These are phyloP conservation scores for Tetragnatha versicolor DNA, from an alignment of 1,140 invertebrate genomes.

Conservation along the genomic window DNA sequence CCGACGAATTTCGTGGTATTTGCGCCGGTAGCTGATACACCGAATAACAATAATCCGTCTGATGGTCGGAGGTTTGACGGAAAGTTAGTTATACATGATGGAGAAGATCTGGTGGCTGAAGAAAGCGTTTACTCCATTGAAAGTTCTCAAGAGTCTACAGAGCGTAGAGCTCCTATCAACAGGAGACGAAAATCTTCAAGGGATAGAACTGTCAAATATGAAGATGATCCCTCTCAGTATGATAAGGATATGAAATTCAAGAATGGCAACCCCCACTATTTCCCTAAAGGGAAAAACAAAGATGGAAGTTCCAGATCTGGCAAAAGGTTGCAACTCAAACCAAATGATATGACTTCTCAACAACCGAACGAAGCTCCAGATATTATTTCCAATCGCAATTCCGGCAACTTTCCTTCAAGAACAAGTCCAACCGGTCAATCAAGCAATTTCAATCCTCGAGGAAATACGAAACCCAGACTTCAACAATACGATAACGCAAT, in stretches of 20 bases:
- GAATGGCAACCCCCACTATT: too few relatives aligned
- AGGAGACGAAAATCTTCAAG: conserved; percentile 10
- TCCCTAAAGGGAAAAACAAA: not conserved
- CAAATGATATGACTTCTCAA: not conserved
- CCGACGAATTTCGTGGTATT: conserved; percentile 41
- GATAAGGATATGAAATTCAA: too few relatives aligned
- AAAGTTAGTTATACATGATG: not conserved
- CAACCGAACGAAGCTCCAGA: too few relatives aligned
- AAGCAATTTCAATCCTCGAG: too few relatives aligned
- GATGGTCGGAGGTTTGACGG: conserved; percentile 26
- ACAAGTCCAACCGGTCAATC: too few relatives aligned
- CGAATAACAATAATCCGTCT: not conserved
- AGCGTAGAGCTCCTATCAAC: not conserved
- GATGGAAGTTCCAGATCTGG: not conserved
- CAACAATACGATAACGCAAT: too few relatives aligned
- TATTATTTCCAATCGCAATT: too few relatives aligned
- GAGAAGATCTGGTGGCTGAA: conserved; percentile 36
- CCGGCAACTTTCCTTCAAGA: not conserved
- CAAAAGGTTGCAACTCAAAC: not conserved
- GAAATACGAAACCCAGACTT: too few relatives aligned
- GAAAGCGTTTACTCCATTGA: conserved; percentile 16
- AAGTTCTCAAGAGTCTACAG: not conserved
- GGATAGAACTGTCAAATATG: not conserved
- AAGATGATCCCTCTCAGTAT: not conserved
- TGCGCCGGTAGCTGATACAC: conserved; percentile 38